Base-by-base conservation (phyloP, 2,888 invertebrate species). In the Scaptomyza cyrtandrae region DNA sequence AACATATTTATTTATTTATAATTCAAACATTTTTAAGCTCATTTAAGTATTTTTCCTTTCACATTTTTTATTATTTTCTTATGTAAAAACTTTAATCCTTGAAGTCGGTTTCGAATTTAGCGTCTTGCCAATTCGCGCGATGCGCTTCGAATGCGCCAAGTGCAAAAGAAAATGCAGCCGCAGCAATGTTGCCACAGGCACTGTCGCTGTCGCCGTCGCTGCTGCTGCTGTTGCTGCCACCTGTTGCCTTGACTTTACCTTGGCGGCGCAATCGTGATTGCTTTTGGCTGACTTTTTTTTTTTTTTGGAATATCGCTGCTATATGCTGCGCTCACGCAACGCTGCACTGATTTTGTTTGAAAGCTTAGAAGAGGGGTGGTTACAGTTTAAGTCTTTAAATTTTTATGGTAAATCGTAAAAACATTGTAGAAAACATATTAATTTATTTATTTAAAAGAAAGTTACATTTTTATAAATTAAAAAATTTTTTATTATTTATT, bases 171-270 rank as follows among this genome's bases (percentile, higher is more conserved):
- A 78, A 49, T 66, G 71, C 79, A 53, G 43, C 19, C 58, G 60
- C 43, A 5, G 57, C 16, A 43, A 37, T 1, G 60, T 24, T 41
- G 55, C 45, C 6, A 45, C n/a, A n/a, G 64, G 19, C 6, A 39
- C 35, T 27, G 46, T 4, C 24, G 48, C 39, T 9, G 53, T 31
- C 13, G 49, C 16, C 13, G 60, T n/a, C 10, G 45, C 31, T 27
- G 53, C 48, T 55, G 63, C 59, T 33, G 24, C 11, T 19, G 61
- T 45, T 16, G 62, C 41, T 16, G 58, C 52, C 67, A 70, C 60
- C 52, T 50, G 69, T 82, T 85, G 76, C 86, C 88, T 86, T 86
- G 88, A 83, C 80, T 88, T 83, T 86, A 58, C 46, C 63, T 71
- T 69, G 59, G 49, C 61, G 44, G 48, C 44, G 48, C 66, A 54